Evolutionary conservation across 30 jellyfish, hydroid and myxozoan species (phyloP).

Genomic region (Pseudorhiza aurosa): DNA sequence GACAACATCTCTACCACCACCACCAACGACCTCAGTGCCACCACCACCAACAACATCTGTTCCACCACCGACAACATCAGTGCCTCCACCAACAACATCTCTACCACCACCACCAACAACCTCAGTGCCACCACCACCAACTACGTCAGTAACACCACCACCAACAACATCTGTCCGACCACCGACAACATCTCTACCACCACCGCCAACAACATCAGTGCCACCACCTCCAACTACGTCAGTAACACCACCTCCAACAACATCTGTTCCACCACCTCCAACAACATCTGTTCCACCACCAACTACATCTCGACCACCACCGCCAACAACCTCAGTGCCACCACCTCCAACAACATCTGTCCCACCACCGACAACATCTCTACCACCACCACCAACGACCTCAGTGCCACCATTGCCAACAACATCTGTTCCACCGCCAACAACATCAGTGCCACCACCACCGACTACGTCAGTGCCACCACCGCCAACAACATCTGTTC

Average conservation of each 20-base stretch:
- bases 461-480: not conserved
- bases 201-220: slow-evolving; percentile 1
- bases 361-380: not conserved
- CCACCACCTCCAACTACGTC: slow-evolving; percentile 9
- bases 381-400: not conserved
- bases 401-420: not conserved
- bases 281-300: slow-evolving; percentile 1
- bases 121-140: not conserved
- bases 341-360: not conserved
- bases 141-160: not conserved
- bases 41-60: not conserved
- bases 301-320: slow-evolving; percentile 4
- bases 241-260: not conserved
- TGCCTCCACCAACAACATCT: not conserved
- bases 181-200: slow-evolving; percentile 9
- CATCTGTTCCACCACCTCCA: not conserved
- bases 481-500: not conserved
- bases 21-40: not conserved
- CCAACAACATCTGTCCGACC: slow-evolving; percentile 18
- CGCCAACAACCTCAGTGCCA: slow-evolving; percentile 22
- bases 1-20: slow-evolving; percentile 1
- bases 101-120: not conserved
- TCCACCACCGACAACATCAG: slow-evolving; percentile 2
- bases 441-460: not conserved
- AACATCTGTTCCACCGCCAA: not conserved